Percentiles rank a stretch among this genome's conserved stretches.
phyloP scores from a whole-genome alignment of 2,888 invertebrate species.

The Xestia c-nigrum region DNA sequence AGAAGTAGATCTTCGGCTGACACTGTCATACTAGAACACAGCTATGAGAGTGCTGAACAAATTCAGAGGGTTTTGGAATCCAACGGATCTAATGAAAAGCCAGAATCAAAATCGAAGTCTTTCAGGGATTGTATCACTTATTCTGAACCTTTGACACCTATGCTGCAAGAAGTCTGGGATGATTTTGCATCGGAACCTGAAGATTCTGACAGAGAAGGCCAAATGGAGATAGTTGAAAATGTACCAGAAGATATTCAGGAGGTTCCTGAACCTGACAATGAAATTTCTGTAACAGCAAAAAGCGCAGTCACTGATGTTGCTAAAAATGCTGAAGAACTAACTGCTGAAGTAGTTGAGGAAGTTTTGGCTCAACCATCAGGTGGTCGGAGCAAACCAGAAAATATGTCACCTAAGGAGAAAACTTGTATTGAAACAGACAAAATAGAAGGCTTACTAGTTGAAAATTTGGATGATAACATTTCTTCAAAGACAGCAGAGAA shows the following conservation, averaged over 20 bases:
- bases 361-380: constrained; percentile 42
- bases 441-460: constrained; percentile 12
- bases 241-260: constrained; percentile 51
- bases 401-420: constrained; percentile 19
- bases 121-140: constrained; percentile 80
- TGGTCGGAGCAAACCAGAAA: constrained; percentile 26
- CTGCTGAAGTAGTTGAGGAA: constrained; percentile 53
- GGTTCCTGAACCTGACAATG: constrained; percentile 51
- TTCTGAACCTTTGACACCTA: constrained; percentile 81
- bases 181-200: constrained; percentile 83
- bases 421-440: constrained; percentile 1
- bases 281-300: constrained; percentile 50
- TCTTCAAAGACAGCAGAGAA: constrained; percentile 42
- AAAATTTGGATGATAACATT: constrained; percentile 30
- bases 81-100: constrained; percentile 54
- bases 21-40: constrained; percentile 80
- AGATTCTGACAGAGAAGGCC: constrained; percentile 71
- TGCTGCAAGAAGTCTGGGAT: constrained; percentile 80
- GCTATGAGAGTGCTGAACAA: constrained; percentile 80
- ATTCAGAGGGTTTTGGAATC: constrained; percentile 76
- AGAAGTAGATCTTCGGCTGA: constrained; percentile 83
- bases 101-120: constrained; percentile 66
- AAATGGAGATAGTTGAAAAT: constrained; percentile 76
- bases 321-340: constrained; percentile 37
- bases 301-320: constrained; percentile 39